Percentiles rank a stretch among this genome's conserved stretches.
Evolutionary conservation across 2,888 invertebrate species (phyloP).

Genomic region (Holacanthella duospinosa): DNA sequence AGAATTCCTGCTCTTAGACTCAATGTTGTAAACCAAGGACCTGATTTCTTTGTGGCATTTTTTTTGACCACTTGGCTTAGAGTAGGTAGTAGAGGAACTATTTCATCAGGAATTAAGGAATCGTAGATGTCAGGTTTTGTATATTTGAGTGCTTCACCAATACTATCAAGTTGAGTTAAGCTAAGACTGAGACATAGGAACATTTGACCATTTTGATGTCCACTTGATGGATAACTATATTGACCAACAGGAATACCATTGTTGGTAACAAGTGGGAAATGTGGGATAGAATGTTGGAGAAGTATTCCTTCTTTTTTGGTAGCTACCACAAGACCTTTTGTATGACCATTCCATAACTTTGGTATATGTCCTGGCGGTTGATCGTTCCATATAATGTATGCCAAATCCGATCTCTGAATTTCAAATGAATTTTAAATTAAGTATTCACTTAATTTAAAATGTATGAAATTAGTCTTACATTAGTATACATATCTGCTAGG

Average conservation of each 20-base stretch:
- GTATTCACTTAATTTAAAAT: background rate
- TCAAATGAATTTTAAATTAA: background rate
- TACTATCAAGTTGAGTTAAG: constrained; percentile 5
- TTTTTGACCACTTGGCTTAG: constrained; percentile 11
- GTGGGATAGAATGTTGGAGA: constrained; percentile 86
- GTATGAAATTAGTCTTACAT: background rate
- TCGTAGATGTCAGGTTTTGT: constrained; percentile 22
- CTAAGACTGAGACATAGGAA: constrained; percentile 52
- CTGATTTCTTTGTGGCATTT: background rate
- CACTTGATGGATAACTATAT: constrained; percentile 22
- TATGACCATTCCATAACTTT: constrained; percentile 60
- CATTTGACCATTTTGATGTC: constrained; percentile 65
- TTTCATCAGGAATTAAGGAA: constrained; percentile 12
- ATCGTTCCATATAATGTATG: constrained; percentile 72
- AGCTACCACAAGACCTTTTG: constrained; percentile 75
- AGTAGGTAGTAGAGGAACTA: constrained; percentile 12
- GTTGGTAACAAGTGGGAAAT: constrained; percentile 55
- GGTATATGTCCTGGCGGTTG: constrained; percentile 58
- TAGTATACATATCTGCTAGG: constrained; percentile 31
- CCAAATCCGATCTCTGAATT: constrained; percentile 31
- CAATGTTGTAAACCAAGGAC: constrained; percentile 28
- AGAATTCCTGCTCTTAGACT: constrained; percentile 51
- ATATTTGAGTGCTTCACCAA: constrained; percentile 21
- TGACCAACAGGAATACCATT: too few relatives aligned
- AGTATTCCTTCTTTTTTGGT: constrained; percentile 67